phyloP scores from a whole-genome alignment of 2,113 vertebrate species.

The Lampris incognitus region DNA sequence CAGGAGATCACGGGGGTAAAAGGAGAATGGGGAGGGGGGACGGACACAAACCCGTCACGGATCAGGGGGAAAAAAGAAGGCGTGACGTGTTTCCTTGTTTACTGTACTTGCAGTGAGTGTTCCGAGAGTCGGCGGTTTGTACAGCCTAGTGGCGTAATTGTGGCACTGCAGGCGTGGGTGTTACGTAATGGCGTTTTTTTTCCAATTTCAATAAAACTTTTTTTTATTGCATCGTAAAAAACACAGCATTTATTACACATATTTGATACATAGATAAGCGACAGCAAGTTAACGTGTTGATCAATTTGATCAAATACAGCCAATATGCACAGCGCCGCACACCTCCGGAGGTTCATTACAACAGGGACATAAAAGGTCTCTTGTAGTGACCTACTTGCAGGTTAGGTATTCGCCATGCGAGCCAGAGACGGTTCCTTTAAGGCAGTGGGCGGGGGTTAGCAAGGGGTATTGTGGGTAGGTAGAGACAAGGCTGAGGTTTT shows the following conservation, averaged over 20 bases:
- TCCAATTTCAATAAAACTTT: no score
- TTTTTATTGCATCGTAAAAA: no score
- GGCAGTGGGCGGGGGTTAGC: no score
- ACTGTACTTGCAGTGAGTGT: conserved; percentile 29
- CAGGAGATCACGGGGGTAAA: conserved; percentile 73
- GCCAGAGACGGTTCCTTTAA: no score
- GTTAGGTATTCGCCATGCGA: no score
- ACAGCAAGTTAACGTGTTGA: conserved; percentile 39
- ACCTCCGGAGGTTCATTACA: background rate
- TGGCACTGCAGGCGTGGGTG: background rate
- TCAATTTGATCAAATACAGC: conserved; percentile 65
- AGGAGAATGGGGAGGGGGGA: conserved; percentile 49
- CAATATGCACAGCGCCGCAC: conserved; percentile 1
- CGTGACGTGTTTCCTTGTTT: conserved; percentile 82
- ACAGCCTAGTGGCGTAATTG: conserved; percentile 18
- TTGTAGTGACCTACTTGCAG: no score
- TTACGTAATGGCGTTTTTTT: background rate
- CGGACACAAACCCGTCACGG: conserved; percentile 39
- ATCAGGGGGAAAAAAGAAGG: conserved; percentile 17
- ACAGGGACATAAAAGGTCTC: no score
- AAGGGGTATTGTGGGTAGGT: no score
- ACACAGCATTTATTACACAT: conserved; percentile 13
- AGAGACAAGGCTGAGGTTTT: no score
- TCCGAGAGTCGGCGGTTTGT: background rate
- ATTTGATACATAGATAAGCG: conserved; percentile 54